Evolutionary conservation across 2,888 invertebrate genomes (phyloP), one percentile per base, ranked within the genome.

Genomic region (Stenchaetothrips biformis): DNA sequence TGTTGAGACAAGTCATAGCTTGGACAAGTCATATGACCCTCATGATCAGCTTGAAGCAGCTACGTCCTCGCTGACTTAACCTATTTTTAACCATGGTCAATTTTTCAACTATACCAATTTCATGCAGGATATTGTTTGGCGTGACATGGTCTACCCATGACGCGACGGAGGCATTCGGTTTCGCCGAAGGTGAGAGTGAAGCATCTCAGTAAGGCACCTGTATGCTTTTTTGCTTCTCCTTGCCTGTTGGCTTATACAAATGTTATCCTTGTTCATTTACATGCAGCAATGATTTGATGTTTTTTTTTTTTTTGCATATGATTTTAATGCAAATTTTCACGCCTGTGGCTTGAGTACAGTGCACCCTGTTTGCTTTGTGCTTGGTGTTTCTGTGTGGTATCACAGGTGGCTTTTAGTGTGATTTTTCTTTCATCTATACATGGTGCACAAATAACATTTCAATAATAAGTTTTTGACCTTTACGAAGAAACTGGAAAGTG

Each of bases 131-230:
- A 74, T 25, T 74, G 67, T 7, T 7, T 74, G 21, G 67, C 21
- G 25, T 74, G 67, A 74, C 67, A 21, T 74, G 67, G 21, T 25
- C 67, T 25, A 74, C 25, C 67, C 67, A 74, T 74, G 67, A 74
- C 67, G 11, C 21, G 67, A 74, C 67, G 67, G 67, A 74, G 67
- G 67, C 67, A 74, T 74, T 74, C 67, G 25, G 67, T n/a, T 74
- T 74, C 67, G 67, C 67, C 67, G 67, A 74, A 74, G 67, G 67
- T 74, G 67, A 74, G 67, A 74, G 67, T 74, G 67, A 74, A 74
- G 67, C 67, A 74, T 11, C 11, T 74, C 67, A 25, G 67, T 74
- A 74, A 74, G 67, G 67, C 67, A 74, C 25, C 67, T 25, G 21
- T 25, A 74, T 74, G 67, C 67, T 74, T 74, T 74, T 8, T 74